Evolutionary conservation across 2,113 vertebrate species (phyloP).

Genomic region (Montifringilla adamsi): DNA sequence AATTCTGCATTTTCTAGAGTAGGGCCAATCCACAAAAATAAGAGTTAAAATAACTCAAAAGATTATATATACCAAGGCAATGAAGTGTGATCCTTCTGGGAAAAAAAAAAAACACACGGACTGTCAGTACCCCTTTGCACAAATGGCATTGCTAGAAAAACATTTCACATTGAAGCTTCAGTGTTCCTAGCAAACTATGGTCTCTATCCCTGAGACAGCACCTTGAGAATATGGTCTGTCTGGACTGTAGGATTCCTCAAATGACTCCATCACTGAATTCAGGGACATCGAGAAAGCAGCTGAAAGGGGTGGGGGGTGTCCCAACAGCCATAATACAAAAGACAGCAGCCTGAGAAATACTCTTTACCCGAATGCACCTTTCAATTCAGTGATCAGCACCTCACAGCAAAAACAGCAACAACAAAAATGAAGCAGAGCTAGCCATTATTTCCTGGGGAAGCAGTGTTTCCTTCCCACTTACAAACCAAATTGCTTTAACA

Average conservation of each 20-base stretch:
- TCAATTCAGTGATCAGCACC: conserved; percentile 67
- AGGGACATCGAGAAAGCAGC: conserved; percentile 72
- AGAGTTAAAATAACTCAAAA: conserved; percentile 37
- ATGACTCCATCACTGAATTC: conserved; percentile 57
- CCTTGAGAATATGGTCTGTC: conserved; percentile 54
- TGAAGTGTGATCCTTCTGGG: conserved; percentile 53
- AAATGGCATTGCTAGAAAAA: conserved; percentile 58
- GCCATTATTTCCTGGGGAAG: conserved; percentile 60
- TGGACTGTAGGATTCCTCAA: conserved; percentile 65
- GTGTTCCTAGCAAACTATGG: conserved; percentile 55
- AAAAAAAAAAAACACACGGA: not conserved
- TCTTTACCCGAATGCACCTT: conserved; percentile 69
- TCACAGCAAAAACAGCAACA: conserved; percentile 58
- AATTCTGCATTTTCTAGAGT: conserved; percentile 56
- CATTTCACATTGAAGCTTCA: conserved; percentile 61
- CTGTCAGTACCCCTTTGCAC: conserved; percentile 50
- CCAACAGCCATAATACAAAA: conserved; percentile 51
- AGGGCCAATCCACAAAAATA: conserved; percentile 29
- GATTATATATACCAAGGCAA: conserved; percentile 69
- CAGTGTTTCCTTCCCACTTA: conserved; percentile 32
- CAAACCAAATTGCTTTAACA: conserved; percentile 49
- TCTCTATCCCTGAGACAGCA: conserved; percentile 69
- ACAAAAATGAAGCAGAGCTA: conserved; percentile 42
- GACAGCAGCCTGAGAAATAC: conserved; percentile 72
- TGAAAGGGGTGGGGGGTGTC: conserved; percentile 59